Percentiles rank a stretch among this genome's conserved stretches.
Evolutionary conservation across 2,888 invertebrate species (phyloP).

Genomic region (Anagyrus pseudococci): DNA sequence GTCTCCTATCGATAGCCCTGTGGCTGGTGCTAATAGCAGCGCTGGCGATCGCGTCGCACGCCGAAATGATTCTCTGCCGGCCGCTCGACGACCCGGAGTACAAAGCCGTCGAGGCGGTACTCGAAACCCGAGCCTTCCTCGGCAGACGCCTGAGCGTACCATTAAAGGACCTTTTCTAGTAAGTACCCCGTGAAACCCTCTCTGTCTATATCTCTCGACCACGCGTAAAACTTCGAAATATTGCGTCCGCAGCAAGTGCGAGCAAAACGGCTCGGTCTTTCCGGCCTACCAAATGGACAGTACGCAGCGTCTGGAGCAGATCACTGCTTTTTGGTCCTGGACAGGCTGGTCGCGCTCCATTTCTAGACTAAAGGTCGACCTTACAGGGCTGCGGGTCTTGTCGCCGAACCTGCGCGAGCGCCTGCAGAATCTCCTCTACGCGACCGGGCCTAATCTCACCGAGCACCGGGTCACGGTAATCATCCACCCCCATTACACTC

Average conservation of each 20-base stretch:
- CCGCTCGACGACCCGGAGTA: slow-evolving; percentile 75
- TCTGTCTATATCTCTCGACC: too few species aligned
- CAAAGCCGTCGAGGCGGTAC: slow-evolving; percentile 68
- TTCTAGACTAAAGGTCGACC: slow-evolving; percentile 64
- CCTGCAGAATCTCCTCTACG: slow-evolving; percentile 67
- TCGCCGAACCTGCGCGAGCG: slow-evolving; percentile 67
- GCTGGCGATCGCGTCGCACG: slow-evolving; percentile 71
- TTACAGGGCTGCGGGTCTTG: slow-evolving; percentile 67
- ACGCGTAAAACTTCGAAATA: too few species aligned
- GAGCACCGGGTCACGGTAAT: slow-evolving; percentile 64
- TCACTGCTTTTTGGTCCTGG: slow-evolving; percentile 73
- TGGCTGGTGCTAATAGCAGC: slow-evolving; percentile 68
- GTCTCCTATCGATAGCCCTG: slow-evolving; percentile 67
- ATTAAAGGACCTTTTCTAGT: slow-evolving; percentile 66
- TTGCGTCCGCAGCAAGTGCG: slow-evolving; percentile 69
- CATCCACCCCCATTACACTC: neutral
- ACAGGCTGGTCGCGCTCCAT: slow-evolving; percentile 58
- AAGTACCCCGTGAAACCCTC: slow-evolving; percentile 47
- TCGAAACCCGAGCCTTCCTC: slow-evolving; percentile 64
- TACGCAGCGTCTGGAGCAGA: slow-evolving; percentile 73
- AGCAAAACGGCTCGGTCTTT: slow-evolving; percentile 76
- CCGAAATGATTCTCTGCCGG: slow-evolving; percentile 75
- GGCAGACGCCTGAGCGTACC: slow-evolving; percentile 64
- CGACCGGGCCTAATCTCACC: slow-evolving; percentile 70
- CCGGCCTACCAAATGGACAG: slow-evolving; percentile 75